Evolutionary conservation across 2,888 invertebrate species (phyloP).

Genomic region (Tyria jacobaeae): DNA sequence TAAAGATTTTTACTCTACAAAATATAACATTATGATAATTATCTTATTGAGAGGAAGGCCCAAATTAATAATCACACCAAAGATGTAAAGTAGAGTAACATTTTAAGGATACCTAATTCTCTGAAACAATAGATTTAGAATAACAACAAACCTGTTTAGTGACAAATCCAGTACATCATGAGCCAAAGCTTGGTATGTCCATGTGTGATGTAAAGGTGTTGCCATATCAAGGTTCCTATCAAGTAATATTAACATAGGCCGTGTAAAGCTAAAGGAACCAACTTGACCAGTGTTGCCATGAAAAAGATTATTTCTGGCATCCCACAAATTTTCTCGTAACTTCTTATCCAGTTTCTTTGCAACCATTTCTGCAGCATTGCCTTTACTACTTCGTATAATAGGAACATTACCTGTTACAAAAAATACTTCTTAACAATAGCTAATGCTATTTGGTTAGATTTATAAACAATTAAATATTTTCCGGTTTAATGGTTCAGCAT

Average conservation of each 20-base stretch:
- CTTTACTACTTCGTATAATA: conserved; percentile 96
- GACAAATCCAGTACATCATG: conserved; percentile 98
- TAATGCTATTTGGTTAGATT: neutral
- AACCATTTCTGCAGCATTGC: conserved; percentile 99
- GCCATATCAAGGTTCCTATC: conserved; percentile 99
- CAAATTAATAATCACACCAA: neutral
- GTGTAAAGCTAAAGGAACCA: conserved; percentile 94
- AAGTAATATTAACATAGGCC: conserved; percentile 96
- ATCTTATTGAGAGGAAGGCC: neutral
- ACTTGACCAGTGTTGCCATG: conserved; percentile 93
- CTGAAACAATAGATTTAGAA: neutral
- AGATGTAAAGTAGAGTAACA: too few relatives aligned
- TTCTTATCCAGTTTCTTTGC: conserved; percentile 99
- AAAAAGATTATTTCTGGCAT: conserved; percentile 98
- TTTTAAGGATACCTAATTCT: too few relatives aligned
- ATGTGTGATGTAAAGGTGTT: conserved; percentile 99
- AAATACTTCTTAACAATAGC: neutral
- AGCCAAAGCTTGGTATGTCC: conserved; percentile 99
- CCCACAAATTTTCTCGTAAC: conserved; percentile 97
- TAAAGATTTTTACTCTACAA: too few relatives aligned
- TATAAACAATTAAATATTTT: neutral
- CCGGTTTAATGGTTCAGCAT: neutral
- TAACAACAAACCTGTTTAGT: conserved; percentile 89
- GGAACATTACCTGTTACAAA: conserved; percentile 90
- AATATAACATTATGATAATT: too few relatives aligned